Conservation (phyloP, 1,140 invertebrate genomes). For the Meloidogyne hapla region DNA sequence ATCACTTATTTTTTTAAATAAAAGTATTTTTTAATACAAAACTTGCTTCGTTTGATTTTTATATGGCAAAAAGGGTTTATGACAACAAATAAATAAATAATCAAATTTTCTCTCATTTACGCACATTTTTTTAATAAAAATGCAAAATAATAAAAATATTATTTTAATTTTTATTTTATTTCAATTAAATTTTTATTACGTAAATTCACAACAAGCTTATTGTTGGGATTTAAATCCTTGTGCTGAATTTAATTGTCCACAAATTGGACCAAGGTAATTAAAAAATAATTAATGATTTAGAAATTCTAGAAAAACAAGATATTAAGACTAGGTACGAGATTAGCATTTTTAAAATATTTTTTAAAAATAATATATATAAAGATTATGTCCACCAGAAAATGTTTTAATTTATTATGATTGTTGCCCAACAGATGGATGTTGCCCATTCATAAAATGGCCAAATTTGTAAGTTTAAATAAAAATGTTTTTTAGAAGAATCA, state of each 20-base stretch:
- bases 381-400: constrained; percentile 41
- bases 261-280: constrained; percentile 31
- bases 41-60: not conserved
- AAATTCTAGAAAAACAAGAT: not conserved
- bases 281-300: not conserved
- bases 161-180: constrained; percentile 6
- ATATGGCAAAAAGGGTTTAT: not conserved
- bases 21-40: not conserved
- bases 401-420: constrained; percentile 48
- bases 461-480: constrained; percentile 41
- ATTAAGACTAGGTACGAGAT: not conserved
- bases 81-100: not conserved
- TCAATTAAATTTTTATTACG: constrained; percentile 11
- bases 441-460: constrained; percentile 46
- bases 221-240: constrained; percentile 33
- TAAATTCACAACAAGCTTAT: constrained; percentile 39
- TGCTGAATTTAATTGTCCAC: constrained; percentile 24
- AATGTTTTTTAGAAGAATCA: no score
- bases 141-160: constrained; percentile 27
- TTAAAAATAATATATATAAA: constrained; percentile 1
- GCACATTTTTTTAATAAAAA: not conserved
- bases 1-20: no score
- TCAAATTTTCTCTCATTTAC: not conserved
- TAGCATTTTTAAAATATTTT: not conserved
- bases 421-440: constrained; percentile 39